A percentile compares a stretch with the other conserved stretches of the same genome.
These are phyloP conservation scores for Acipenser transmontanus DNA, from an alignment of 2,797 vertebrate genomes.

Conservation along the genomic window DNA sequence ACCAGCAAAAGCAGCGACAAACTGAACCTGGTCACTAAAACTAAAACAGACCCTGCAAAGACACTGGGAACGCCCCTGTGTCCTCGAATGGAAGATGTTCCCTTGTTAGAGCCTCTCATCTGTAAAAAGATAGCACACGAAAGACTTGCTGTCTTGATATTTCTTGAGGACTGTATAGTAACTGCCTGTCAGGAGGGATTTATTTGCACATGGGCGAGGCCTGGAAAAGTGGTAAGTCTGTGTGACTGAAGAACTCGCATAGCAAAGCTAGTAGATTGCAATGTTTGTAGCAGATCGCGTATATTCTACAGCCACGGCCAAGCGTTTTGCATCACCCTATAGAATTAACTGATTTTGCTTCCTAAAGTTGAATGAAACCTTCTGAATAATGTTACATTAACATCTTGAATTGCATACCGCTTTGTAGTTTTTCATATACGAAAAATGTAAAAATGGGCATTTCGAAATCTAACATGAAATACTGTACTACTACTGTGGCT, in stretches of 20 bases:
- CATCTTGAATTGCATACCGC: too few species aligned
- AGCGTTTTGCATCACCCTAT: too few species aligned
- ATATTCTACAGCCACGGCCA: too few species aligned
- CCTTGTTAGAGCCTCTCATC: constrained; percentile 93
- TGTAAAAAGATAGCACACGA: constrained; percentile 99
- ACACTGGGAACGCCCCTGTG: constrained; percentile 90
- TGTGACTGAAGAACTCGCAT: constrained; percentile 19
- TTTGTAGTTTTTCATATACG: too few species aligned
- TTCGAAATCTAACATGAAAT: too few species aligned
- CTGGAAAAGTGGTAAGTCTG: constrained; percentile 97
- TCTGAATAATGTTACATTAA: too few species aligned
- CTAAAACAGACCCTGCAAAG: constrained; percentile 90
- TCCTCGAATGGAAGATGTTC: constrained; percentile 93
- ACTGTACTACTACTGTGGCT: too few species aligned
- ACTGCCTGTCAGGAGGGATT: constrained; percentile 99
- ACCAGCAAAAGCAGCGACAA: constrained; percentile 98
- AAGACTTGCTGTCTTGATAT: constrained; percentile 95
- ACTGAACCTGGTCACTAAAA: constrained; percentile 89
- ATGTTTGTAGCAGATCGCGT: too few species aligned
- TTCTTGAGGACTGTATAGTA: constrained; percentile 98
- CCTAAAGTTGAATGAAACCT: too few species aligned
- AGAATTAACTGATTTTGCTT: too few species aligned
- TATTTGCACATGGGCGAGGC: constrained; percentile 99
- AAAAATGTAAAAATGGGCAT: too few species aligned
- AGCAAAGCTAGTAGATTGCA: too few species aligned